Evolutionary conservation across 2,888 invertebrate species (phyloP), one percentile per base, ranked within the genome.

Genomic region (Eupithecia dodoneata): DNA sequence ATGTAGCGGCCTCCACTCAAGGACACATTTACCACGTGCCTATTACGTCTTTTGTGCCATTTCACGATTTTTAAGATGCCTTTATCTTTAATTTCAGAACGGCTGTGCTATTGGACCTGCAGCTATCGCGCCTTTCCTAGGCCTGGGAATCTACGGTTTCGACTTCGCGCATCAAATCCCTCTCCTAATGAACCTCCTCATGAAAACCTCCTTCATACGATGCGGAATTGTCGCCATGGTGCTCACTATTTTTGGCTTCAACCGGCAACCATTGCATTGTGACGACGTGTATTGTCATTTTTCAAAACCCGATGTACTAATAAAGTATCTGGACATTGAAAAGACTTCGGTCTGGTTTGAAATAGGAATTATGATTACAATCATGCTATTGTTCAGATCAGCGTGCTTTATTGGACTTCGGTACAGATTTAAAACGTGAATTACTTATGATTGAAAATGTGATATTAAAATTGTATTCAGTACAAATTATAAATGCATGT

Each of bases 51-150:
- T 5, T 13, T 9, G 65, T 41, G 2, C 5, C 41, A 15, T 66
- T 42, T 65, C 12, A n/a, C 12, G n/a, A 3, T 47, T 42, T 65
- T 52, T 59, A 9, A 18, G 55, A 59, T 59, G 55, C 72, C 72
- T 71, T 52, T 77, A 76, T 76, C 3, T 52, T 30, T 63, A 2
- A 79, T 94, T 92, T 10, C 93, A 97, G 97, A 97, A 97, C 81
- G 97, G 97, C 44, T 96, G 96, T 79, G 96, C 96, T 7, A 96
- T 97, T 69, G 97, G 96, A 0, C 97, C 97, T 1, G 90, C 96
- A 75, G 90, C 96, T 0, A 96, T 97, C 66, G 97, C 97, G 0
- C 96, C 97, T 0, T 96, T 96, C 83, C 95, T 97, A 75, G 97
- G 97, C 2, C 89, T 97, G 18, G 97, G 96, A 0, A 96, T 97